Conservation (phyloP, 2,888 invertebrate genomes). For the Onchidella celtica region DNA sequence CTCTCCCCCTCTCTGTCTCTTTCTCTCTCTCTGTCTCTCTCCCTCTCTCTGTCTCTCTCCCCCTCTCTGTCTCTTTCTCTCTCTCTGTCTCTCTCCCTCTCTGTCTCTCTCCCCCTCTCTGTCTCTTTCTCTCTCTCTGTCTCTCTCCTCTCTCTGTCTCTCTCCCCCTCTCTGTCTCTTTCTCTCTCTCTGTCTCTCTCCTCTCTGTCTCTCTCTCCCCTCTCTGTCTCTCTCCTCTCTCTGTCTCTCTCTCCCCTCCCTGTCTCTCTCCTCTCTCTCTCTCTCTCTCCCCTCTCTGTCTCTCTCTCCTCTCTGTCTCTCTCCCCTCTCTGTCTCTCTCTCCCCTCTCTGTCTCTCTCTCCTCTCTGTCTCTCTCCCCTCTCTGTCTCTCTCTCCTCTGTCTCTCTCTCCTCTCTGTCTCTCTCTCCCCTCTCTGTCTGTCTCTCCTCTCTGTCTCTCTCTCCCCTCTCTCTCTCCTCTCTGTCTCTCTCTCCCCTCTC, state of each 20-base stretch:
- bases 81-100: constrained; percentile 18
- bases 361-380: neutral
- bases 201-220: constrained; percentile 21
- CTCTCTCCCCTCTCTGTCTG: neutral
- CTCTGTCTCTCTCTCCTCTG: neutral
- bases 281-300: neutral
- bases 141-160: too few species aligned
- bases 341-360: neutral
- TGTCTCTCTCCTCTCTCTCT: neutral
- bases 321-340: neutral
- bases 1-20: neutral
- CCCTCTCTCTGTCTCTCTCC: constrained; percentile 17
- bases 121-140: neutral
- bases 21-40: neutral
- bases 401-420: neutral
- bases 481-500: neutral
- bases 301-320: neutral
- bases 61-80: constrained; percentile 11
- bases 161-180: constrained; percentile 16
- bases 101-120: constrained; percentile 27
- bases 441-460: neutral
- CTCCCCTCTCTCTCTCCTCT: neutral
- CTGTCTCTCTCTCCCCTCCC: too few species aligned
- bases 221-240: neutral
- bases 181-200: constrained; percentile 31